Conservation (phyloP, 2,797 vertebrate genomes). For the Holocentrus rufus region DNA sequence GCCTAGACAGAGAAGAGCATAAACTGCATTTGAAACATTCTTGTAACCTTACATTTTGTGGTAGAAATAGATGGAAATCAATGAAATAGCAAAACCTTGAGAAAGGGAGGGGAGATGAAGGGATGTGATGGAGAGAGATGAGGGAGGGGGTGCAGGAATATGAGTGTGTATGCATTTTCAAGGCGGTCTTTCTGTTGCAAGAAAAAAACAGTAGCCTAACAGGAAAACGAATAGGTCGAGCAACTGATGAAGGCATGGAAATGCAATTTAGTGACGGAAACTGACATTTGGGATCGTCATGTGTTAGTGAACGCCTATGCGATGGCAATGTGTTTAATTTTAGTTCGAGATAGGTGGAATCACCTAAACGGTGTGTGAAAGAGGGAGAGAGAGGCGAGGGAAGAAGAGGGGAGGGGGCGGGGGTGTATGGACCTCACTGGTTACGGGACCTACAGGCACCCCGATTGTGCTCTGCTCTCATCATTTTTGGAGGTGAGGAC, state of each 20-base stretch:
- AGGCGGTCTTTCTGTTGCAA: slow-evolving; percentile 85
- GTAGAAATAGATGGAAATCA: slow-evolving; percentile 57
- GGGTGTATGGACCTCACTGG: slow-evolving; percentile 82
- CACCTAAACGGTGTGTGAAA: slow-evolving; percentile 79
- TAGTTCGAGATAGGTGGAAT: slow-evolving; percentile 74
- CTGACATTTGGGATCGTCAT: slow-evolving; percentile 32
- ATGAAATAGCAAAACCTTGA: slow-evolving; percentile 66
- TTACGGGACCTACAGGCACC: slow-evolving; percentile 83
- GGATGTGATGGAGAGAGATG: slow-evolving; percentile 78
- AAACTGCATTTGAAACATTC: slow-evolving; percentile 32
- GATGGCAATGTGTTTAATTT: slow-evolving; percentile 70
- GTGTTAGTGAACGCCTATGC: slow-evolving; percentile 48
- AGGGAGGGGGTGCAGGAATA: slow-evolving; percentile 78
- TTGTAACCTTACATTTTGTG: slow-evolving; percentile 29
- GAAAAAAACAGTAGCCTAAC: slow-evolving; percentile 70
- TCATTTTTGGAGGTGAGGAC: slow-evolving; percentile 84
- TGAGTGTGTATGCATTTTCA: slow-evolving; percentile 82
- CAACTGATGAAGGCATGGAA: slow-evolving; percentile 71
- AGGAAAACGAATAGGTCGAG: slow-evolving; percentile 72
- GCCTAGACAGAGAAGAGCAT: slow-evolving; percentile 15
- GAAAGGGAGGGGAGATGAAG: slow-evolving; percentile 77
- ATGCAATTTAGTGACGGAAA: slow-evolving; percentile 57
- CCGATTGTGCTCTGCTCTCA: slow-evolving; percentile 81
- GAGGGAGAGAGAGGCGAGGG: slow-evolving; percentile 61
- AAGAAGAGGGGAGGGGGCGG: slow-evolving; percentile 76